phyloP scores from a whole-genome alignment of 2,888 invertebrate species.

The Limnephilus lunatus region DNA sequence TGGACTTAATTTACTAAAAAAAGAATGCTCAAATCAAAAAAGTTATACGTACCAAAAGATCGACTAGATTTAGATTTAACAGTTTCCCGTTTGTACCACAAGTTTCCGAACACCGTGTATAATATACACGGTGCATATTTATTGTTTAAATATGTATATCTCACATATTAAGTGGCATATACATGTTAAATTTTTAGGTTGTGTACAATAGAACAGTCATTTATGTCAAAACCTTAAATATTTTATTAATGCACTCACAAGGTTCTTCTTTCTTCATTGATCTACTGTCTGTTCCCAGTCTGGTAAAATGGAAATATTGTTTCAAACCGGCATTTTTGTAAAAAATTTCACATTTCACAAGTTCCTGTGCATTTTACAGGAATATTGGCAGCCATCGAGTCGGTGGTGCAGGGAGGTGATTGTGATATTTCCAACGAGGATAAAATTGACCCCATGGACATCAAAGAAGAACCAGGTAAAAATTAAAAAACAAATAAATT shows the following conservation, averaged over 20 bases:
- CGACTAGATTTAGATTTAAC: too few relatives aligned
- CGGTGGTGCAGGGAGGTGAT: conserved; percentile 87
- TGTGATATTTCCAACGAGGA: conserved; percentile 79
- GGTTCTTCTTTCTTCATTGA: background rate
- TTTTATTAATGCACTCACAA: background rate
- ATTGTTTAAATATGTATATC: too few relatives aligned
- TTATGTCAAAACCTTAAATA: background rate
- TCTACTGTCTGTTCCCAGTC: background rate
- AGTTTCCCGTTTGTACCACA: too few relatives aligned
- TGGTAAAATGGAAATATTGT: too few relatives aligned
- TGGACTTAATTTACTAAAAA: too few relatives aligned
- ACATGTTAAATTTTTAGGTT: background rate
- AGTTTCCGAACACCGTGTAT: too few relatives aligned
- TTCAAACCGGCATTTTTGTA: background rate
- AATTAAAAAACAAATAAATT: background rate
- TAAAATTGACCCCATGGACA: conserved; percentile 83
- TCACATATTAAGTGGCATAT: too few relatives aligned
- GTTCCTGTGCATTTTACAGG: conserved; percentile 72
- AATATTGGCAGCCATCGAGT: conserved; percentile 90
- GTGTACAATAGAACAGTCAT: background rate
- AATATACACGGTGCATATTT: too few relatives aligned
- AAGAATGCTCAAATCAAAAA: too few relatives aligned
- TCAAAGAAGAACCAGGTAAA: conserved; percentile 83
- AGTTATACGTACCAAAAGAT: too few relatives aligned
- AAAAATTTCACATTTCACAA: background rate